Conservation (phyloP, 2,113 vertebrate genomes). For the Diglossa brunneiventris region DNA sequence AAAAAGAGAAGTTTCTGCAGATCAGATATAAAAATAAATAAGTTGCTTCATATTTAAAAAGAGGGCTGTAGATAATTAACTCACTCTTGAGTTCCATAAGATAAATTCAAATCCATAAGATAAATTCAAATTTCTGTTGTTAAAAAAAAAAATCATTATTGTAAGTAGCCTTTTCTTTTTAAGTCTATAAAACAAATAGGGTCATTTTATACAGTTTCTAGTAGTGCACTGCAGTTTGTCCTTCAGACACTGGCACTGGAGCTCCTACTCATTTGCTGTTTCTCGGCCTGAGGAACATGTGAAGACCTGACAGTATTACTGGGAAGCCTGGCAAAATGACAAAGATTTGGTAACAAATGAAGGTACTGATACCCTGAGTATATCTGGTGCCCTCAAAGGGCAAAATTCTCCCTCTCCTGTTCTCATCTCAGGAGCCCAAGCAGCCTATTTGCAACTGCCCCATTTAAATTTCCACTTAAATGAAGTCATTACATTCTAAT, state of each 20-base stretch:
- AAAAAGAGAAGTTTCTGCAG: background rate
- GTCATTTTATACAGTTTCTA: background rate
- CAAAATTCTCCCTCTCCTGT: background rate
- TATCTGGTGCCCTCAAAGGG: background rate
- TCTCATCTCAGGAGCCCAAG: background rate
- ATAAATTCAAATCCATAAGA: background rate
- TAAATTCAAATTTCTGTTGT: background rate
- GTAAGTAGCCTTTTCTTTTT: background rate
- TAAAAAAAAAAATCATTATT: background rate
- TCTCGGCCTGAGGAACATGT: background rate
- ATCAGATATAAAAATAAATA: background rate
- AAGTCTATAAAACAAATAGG: background rate
- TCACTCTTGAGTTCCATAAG: background rate
- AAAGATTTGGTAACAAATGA: background rate
- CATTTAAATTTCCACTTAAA: background rate
- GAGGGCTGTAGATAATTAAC: background rate
- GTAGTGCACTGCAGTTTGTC: background rate
- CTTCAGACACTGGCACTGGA: background rate
- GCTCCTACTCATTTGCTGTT: background rate
- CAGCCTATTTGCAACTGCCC: background rate
- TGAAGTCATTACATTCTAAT: background rate
- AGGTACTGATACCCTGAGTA: background rate
- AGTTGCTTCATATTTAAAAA: conserved; percentile 11
- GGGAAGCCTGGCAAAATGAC: background rate
- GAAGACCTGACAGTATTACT: background rate